A percentile compares a stretch with the other conserved stretches of the same genome.
Evolutionary conservation across 2,888 invertebrate genomes (phyloP).

Genomic region (Andrena praecox): DNA sequence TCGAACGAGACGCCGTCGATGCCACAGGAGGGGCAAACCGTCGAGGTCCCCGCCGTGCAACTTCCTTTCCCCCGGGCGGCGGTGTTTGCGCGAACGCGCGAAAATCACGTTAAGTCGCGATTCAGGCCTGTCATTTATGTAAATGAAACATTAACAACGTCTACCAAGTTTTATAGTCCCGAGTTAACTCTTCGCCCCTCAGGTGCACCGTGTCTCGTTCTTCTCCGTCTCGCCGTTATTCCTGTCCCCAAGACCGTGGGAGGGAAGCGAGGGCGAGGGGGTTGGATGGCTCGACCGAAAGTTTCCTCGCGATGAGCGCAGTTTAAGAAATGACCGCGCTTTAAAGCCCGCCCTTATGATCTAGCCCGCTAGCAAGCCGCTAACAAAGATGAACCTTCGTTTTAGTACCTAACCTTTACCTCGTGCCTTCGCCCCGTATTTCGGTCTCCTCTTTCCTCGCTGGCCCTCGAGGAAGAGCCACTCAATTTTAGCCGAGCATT

Average conservation of each 20-base stretch:
- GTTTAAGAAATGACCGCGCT: constrained; percentile 72
- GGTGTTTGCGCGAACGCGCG: constrained; percentile 59
- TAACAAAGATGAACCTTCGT: constrained; percentile 76
- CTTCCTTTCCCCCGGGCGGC: constrained; percentile 41
- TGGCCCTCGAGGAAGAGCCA: constrained; percentile 42
- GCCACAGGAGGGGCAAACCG: background rate
- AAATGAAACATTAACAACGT: constrained; percentile 75
- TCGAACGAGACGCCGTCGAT: background rate
- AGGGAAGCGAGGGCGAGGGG: background rate
- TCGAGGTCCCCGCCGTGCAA: constrained; percentile 5
- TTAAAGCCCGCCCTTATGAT: constrained; percentile 73
- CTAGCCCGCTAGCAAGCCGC: constrained; percentile 60
- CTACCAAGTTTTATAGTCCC: constrained; percentile 73
- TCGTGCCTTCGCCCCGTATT: constrained; percentile 13
- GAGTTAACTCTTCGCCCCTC: constrained; percentile 57
- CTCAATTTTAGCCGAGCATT: constrained; percentile 69
- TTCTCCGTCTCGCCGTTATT: background rate
- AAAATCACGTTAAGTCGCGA: constrained; percentile 67
- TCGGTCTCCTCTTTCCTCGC: constrained; percentile 29
- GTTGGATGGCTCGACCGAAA: constrained; percentile 42
- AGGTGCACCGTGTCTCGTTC: constrained; percentile 36
- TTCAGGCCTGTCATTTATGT: constrained; percentile 69
- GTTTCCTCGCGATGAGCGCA: constrained; percentile 42
- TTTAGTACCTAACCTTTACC: constrained; percentile 56
- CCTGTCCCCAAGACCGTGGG: background rate